Conservation (phyloP, 2,888 invertebrate genomes). For the Scaptomyza caliginosa region DNA sequence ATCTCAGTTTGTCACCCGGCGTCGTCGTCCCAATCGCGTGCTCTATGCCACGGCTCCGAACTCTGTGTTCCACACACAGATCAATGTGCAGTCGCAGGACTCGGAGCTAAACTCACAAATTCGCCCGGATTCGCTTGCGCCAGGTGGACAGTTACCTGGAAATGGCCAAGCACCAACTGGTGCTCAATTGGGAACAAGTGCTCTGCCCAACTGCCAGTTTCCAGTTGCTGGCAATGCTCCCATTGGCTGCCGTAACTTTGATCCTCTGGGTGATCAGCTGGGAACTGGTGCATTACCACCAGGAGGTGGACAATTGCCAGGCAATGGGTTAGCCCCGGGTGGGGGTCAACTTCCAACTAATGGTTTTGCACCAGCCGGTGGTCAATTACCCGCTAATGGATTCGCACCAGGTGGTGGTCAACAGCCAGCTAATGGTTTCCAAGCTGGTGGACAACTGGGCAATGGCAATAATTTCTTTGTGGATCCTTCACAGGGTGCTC, state of each 20-base stretch:
- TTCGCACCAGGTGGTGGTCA: conserved; percentile 38
- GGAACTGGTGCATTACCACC: background rate
- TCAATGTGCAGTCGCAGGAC: conserved; percentile 77
- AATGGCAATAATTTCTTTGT: conserved; percentile 40
- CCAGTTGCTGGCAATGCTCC: conserved; percentile 43
- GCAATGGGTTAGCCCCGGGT: background rate
- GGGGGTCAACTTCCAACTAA: conserved; percentile 5
- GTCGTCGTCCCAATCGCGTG: conserved; percentile 58
- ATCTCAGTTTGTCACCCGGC: conserved; percentile 36
- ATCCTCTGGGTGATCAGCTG: conserved; percentile 42
- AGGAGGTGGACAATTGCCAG: conserved; percentile 15
- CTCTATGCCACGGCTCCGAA: conserved; percentile 71
- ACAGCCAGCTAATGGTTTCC: background rate
- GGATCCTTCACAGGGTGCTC: conserved; percentile 39
- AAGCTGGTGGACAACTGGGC: conserved; percentile 1
- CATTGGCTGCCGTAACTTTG: conserved; percentile 32
- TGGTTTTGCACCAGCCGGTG: background rate
- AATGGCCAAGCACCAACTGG: conserved; percentile 12
- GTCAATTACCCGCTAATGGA: conserved; percentile 13
- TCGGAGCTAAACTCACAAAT: conserved; percentile 59
- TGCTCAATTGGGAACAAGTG: conserved; percentile 13
- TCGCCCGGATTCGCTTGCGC: conserved; percentile 20
- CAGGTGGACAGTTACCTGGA: conserved; percentile 25
- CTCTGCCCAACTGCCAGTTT: conserved; percentile 49
- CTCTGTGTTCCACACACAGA: conserved; percentile 76